Conservation (phyloP, 2,113 vertebrate genomes). For the Paralichthys olivaceus region DNA sequence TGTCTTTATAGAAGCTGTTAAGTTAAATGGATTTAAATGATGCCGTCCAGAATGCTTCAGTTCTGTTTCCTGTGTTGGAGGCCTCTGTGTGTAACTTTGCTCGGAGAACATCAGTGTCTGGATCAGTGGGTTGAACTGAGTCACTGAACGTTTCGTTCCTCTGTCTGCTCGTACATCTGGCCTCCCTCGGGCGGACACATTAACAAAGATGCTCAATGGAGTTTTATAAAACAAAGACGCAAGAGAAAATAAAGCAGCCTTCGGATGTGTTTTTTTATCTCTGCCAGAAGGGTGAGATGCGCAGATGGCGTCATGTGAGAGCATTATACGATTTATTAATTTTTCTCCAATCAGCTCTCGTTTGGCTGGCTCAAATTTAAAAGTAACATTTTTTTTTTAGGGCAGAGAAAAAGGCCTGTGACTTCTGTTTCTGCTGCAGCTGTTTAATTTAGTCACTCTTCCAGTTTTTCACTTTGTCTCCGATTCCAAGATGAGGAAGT, state of each 20-base stretch:
- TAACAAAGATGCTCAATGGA: slow-evolving; percentile 24
- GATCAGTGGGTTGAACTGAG: slow-evolving; percentile 28
- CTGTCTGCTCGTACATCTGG: slow-evolving; percentile 36
- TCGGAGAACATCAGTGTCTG: slow-evolving; percentile 10
- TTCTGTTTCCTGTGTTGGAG: neutral
- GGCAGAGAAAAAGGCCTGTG: neutral
- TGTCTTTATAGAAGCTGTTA: too few relatives aligned
- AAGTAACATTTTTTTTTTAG: slow-evolving; percentile 10
- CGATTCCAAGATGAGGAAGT: slow-evolving; percentile 14
- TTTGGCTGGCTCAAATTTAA: slow-evolving; percentile 10
- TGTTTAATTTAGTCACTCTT: slow-evolving; percentile 3
- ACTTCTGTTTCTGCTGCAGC: slow-evolving; percentile 1
- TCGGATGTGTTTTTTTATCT: slow-evolving; percentile 9
- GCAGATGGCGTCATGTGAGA: slow-evolving; percentile 9
- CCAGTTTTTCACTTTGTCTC: neutral
- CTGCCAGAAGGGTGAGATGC: slow-evolving; percentile 7
- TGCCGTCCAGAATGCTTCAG: neutral
- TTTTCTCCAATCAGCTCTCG: neutral
- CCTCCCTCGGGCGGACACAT: slow-evolving; percentile 19
- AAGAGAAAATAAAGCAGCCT: neutral
- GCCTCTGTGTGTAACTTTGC: neutral
- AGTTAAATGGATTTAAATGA: too few relatives aligned
- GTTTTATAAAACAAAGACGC: slow-evolving; percentile 21
- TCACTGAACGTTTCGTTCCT: slow-evolving; percentile 17
- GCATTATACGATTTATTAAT: slow-evolving; percentile 3